Evolutionary conservation across 2,888 invertebrate species (phyloP), one percentile per base, ranked within the genome.

Genomic region (Nomada fabriciana): DNA sequence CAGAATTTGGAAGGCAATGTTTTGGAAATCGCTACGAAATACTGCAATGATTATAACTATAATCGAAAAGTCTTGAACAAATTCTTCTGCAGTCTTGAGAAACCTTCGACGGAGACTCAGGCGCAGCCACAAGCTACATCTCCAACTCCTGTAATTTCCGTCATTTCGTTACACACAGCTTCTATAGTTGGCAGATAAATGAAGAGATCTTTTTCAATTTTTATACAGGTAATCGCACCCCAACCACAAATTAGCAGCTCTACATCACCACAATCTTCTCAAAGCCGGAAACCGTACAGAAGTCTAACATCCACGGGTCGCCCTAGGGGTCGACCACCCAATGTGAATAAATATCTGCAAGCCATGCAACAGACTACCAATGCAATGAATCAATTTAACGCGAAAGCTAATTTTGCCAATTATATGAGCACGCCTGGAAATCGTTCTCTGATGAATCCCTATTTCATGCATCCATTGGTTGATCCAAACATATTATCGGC

Each of bases 1-100:
- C 65, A 94, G 94, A 91, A 94, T 63, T 94, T 95, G 13, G 96
- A 96, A 86, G 96, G 95, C 76, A 96, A 96, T 90, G 93, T 96
- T 13, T 94, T 96, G 7, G 97, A 97, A 87, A 93, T 96, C 53
- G 97, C 96, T 65, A 94, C 96, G 85, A 97, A 96, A 91, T 96
- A 96, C 89, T 97, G 97, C 89, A 79, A 78, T 15, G 80, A 80
- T n/a, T 80, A 79, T 18, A 80, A 79, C 57, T 80, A 68, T 13
- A 80, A 80, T 36, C 61, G 80, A 4, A 79, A 79, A 25, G 72
- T 79, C 23, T 47, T 80, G 29, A 80, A 11, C 13, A 80, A 80
- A 4, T 43, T 80, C 20, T 72, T 80, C 52, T 79, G 43, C 4
- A 72, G 23, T 4, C 50, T 80, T 4, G 80, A 80, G 13, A 79